Evolutionary conservation across 1,140 invertebrate genomes (phyloP), one percentile per base, ranked within the genome.

Genomic region (Apis dorsata): DNA sequence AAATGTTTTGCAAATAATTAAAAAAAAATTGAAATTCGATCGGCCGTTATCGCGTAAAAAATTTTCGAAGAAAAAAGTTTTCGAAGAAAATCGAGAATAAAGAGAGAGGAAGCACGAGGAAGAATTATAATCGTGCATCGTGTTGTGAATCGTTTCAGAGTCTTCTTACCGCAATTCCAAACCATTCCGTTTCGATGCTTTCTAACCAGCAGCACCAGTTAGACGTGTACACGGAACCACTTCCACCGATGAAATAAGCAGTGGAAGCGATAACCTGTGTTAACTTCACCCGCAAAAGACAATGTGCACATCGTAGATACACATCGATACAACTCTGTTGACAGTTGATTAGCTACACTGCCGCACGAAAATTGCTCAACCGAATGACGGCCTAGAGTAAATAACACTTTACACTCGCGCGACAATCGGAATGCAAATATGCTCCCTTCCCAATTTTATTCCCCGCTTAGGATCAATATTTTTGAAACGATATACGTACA

Each of bases 211-310:
- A n/a, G 34, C 34, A 44, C 34, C 34, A 19, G 44, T 12, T 49
- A 15, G 21, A 73, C 68, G 79, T 53, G 68, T 24, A 71, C 75
- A 7, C 51, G 51, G 34, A 63, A 55, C 75, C 60, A 78, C 60
- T 77, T 62, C 55, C 63, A 86, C 59, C 60, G 63, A 68, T 62
- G 49, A 55, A 79, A 60, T 72, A 86, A 76, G 71, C 59, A 73
- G 51, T 57, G 51, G 28, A 34, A 69, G 34, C 55, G 55, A 59
- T 49, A 59, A 51, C 51, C n/a, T 34, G 51, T n/a, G 24, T 19
- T 28, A 57, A 17, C 19, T 34, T 24, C 19, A 21, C 34, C 11
- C 15, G 11, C 66, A 69, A 73, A 80, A 57, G 59, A 55, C 69
- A 28, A 55, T 7, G 24, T 28, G 24, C 34, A 78, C 24, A 44